A percentile compares a stretch with the other conserved stretches of the same genome.
Conservation (phyloP, 2,113 vertebrate species). For the Boleophthalmus pectinirostris region DNA sequence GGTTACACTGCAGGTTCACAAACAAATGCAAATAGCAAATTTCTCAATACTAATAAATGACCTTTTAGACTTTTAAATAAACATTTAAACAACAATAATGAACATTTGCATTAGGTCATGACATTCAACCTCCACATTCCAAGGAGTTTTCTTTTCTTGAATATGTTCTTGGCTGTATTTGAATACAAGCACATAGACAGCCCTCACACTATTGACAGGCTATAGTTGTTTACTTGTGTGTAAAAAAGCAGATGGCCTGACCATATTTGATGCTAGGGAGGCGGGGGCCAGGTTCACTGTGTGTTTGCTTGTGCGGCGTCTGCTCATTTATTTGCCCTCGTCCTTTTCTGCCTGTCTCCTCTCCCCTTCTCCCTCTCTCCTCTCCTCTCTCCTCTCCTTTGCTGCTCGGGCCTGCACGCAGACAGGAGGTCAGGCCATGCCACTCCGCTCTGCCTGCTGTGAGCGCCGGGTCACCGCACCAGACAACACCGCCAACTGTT, state of each 20-base stretch:
- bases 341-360: constrained; percentile 70
- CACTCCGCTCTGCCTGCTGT: constrained; percentile 71
- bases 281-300: constrained; percentile 44
- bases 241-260: constrained; percentile 72
- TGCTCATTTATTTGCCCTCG: constrained; percentile 71
- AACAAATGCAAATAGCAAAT: background rate
- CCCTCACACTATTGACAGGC: constrained; percentile 63
- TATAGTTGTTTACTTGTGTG: constrained; percentile 70
- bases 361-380: constrained; percentile 61
- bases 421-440: constrained; percentile 76
- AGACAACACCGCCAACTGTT: constrained; percentile 77
- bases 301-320: constrained; percentile 65
- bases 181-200: constrained; percentile 44
- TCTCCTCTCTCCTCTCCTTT: constrained; percentile 60
- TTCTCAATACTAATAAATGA: background rate
- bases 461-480: constrained; percentile 72
- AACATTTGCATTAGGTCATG: background rate
- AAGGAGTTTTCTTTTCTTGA: background rate
- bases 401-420: constrained; percentile 61
- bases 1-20: background rate
- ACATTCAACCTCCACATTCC: background rate
- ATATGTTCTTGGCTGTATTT: constrained; percentile 46
- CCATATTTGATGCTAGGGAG: constrained; percentile 66
- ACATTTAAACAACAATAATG: background rate
- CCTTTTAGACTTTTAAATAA: background rate